Percentiles rank a stretch among this genome's conserved stretches.
Evolutionary conservation across 2,113 vertebrate species (phyloP).

Genomic region (Lamprologus sp.): DNA sequence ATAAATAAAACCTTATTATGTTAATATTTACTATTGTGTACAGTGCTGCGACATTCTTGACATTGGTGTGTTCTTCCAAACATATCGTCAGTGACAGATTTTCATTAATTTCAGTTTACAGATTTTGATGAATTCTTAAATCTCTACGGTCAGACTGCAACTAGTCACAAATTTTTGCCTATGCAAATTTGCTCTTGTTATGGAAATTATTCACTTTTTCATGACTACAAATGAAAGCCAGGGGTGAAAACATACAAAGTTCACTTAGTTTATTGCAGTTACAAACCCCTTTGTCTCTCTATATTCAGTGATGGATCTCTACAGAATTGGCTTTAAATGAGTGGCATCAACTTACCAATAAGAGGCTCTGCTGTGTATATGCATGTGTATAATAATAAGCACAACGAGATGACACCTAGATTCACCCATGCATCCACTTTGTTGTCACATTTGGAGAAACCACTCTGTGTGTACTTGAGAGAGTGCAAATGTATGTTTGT

Average conservation of each 20-base stretch:
- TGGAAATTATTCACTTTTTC: background rate
- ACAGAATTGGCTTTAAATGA: background rate
- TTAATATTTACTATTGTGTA: background rate
- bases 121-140: background rate
- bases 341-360: background rate
- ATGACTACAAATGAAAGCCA: background rate
- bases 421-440: background rate
- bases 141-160: background rate
- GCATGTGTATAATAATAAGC: background rate
- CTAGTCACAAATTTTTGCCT: background rate
- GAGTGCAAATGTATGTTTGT: background rate
- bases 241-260: background rate
- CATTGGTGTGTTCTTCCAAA: background rate
- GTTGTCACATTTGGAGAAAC: background rate
- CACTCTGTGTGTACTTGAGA: background rate
- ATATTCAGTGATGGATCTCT: background rate
- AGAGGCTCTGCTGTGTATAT: background rate
- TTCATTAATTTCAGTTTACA: background rate
- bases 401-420: background rate
- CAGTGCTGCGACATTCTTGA: background rate
- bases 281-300: background rate
- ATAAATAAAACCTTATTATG: background rate
- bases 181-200: background rate
- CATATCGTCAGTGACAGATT: background rate
- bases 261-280: background rate